phyloP scores from a whole-genome alignment of 2,113 vertebrate species.

The Tyto alba region DNA sequence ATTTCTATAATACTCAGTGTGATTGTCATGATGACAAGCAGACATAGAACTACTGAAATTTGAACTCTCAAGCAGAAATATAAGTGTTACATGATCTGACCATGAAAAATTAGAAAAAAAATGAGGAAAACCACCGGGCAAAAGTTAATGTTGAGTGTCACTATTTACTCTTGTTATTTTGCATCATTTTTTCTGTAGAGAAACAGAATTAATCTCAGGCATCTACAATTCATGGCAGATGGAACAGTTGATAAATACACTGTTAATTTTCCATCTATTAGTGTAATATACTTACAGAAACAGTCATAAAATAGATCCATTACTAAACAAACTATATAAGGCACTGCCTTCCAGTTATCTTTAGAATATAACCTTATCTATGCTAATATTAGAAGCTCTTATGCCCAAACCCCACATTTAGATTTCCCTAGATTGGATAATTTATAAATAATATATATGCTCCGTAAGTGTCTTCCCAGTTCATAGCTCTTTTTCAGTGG shows the following conservation, averaged over 20 bases:
- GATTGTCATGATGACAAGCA: not conserved
- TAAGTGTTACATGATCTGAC: not conserved
- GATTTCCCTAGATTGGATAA: not conserved
- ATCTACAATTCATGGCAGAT: not conserved
- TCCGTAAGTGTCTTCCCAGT: not conserved
- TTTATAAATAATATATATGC: not conserved
- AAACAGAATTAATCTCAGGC: not conserved
- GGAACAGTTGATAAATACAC: not conserved
- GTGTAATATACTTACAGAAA: not conserved
- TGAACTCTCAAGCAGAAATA: not conserved
- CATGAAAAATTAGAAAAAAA: no score
- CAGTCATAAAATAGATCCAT: not conserved
- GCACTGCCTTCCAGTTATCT: not conserved
- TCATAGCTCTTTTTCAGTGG: not conserved
- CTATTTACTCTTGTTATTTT: not conserved
- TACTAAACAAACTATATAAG: not conserved
- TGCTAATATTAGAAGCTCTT: not conserved
- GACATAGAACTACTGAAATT: not conserved
- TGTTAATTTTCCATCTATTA: not conserved
- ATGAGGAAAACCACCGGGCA: not conserved
- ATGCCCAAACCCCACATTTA: not conserved
- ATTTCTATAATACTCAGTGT: not conserved
- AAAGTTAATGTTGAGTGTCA: not conserved
- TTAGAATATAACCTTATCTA: not conserved
- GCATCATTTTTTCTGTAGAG: not conserved